Percentiles rank a stretch among this genome's conserved stretches.
Evolutionary conservation across 2,113 vertebrate genomes (phyloP).

Genomic region (Misgurnus mizolepis): DNA sequence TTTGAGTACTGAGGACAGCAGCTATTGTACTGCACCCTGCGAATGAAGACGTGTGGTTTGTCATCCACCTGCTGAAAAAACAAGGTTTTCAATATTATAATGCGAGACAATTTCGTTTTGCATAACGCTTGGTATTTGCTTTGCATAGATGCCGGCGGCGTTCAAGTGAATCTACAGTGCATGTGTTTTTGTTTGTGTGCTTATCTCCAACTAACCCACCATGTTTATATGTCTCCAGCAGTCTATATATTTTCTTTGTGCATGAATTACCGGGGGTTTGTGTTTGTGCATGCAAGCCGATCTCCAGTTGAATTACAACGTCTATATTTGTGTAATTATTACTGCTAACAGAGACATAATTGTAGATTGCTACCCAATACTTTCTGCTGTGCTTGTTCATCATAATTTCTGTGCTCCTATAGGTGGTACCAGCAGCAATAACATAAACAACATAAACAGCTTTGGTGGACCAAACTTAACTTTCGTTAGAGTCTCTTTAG

Average conservation of each 20-base stretch:
- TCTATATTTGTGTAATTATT: slow-evolving; percentile 8
- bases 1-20: background rate
- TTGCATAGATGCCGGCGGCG: background rate
- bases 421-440: too few relatives aligned
- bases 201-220: background rate
- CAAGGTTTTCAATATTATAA: slow-evolving; percentile 52
- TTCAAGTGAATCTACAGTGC: background rate
- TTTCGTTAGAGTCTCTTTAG: too few relatives aligned
- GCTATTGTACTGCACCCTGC: background rate
- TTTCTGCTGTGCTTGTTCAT: slow-evolving; percentile 15
- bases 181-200: background rate
- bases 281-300: background rate
- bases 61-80: slow-evolving; percentile 1
- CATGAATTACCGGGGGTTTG: background rate
- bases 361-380: background rate
- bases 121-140: slow-evolving; percentile 40
- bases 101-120: slow-evolving; percentile 46
- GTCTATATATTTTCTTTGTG: slow-evolving; percentile 8
- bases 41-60: background rate
- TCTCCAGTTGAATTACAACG: slow-evolving; percentile 15
- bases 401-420: background rate
- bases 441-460: too few relatives aligned
- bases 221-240: background rate
- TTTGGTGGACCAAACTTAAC: too few relatives aligned
- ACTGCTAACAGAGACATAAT: background rate